phyloP scores from a whole-genome alignment of 2,888 invertebrate genomes.

The Troides oblongomaculatus region DNA sequence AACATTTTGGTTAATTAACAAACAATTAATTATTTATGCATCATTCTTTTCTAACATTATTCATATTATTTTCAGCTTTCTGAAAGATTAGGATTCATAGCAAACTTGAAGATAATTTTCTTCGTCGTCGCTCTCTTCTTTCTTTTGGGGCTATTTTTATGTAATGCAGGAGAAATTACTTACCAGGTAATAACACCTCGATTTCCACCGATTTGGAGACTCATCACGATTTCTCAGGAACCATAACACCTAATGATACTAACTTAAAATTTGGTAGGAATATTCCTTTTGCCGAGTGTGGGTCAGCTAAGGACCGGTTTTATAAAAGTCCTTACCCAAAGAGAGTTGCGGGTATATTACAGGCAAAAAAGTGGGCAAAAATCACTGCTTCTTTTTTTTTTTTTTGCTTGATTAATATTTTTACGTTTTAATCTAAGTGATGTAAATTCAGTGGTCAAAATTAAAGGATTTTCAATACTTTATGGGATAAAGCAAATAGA shows the following conservation, averaged over 20 bases:
- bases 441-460: not conserved
- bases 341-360: too few species aligned
- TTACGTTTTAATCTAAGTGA: not conserved
- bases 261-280: too few species aligned
- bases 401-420: not conserved
- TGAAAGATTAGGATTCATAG: conserved; percentile 53
- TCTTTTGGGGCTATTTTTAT: conserved; percentile 62
- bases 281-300: too few species aligned
- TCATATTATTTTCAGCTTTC: conserved; percentile 50
- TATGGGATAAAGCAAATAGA: too few species aligned
- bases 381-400: not conserved
- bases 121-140: conserved; percentile 63
- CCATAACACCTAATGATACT: too few species aligned
- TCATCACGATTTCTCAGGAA: too few species aligned
- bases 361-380: too few species aligned
- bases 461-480: not conserved
- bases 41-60: not conserved
- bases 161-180: conserved; percentile 73
- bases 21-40: not conserved
- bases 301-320: too few species aligned
- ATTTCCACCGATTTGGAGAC: not conserved
- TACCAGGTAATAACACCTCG: conserved; percentile 54
- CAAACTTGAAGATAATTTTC: conserved; percentile 59
- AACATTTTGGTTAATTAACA: not conserved
- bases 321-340: too few species aligned